Evolutionary conservation across 2,888 invertebrate genomes (phyloP).

Genomic region (Ecliptopera silaceata): DNA sequence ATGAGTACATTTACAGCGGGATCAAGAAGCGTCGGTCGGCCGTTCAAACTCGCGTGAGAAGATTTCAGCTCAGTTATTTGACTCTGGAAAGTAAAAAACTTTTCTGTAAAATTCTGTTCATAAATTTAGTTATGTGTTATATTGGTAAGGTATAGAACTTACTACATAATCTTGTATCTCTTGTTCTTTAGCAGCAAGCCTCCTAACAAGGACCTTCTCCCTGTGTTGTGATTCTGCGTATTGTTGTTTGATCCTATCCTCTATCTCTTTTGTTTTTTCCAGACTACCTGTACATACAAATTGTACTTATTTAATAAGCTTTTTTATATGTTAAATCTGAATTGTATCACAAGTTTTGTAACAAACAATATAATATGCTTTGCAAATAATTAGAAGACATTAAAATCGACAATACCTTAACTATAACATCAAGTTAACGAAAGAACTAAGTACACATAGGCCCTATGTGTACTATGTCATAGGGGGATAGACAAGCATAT

Average conservation of each 20-base stretch:
- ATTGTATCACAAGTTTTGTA: background rate
- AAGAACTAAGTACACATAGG: background rate
- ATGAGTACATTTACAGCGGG: conserved; percentile 97
- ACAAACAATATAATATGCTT: conserved; percentile 6
- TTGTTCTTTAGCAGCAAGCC: conserved; percentile 97
- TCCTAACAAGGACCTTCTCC: conserved; percentile 95
- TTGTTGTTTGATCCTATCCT: conserved; percentile 91
- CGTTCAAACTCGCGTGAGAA: conserved; percentile 92
- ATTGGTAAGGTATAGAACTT: conserved; percentile 60
- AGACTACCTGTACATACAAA: conserved; percentile 84
- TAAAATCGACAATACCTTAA: conserved; percentile 80
- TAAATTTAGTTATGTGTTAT: background rate
- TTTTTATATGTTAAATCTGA: background rate
- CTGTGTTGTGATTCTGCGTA: conserved; percentile 93
- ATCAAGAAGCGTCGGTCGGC: conserved; percentile 89
- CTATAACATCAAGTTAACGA: conserved; percentile 48
- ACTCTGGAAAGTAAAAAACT: conserved; percentile 84
- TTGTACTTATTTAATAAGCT: background rate
- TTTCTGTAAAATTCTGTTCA: background rate
- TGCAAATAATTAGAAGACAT: conserved; percentile 24
- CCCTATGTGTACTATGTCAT: too few relatives aligned
- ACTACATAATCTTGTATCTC: conserved; percentile 98
- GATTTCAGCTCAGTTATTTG: conserved; percentile 97
- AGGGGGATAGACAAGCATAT: background rate
- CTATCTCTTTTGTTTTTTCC: conserved; percentile 88